These are phyloP conservation scores for Drosophila formosana DNA, from an alignment of 2,888 invertebrate genomes.

Conservation along the genomic window DNA sequence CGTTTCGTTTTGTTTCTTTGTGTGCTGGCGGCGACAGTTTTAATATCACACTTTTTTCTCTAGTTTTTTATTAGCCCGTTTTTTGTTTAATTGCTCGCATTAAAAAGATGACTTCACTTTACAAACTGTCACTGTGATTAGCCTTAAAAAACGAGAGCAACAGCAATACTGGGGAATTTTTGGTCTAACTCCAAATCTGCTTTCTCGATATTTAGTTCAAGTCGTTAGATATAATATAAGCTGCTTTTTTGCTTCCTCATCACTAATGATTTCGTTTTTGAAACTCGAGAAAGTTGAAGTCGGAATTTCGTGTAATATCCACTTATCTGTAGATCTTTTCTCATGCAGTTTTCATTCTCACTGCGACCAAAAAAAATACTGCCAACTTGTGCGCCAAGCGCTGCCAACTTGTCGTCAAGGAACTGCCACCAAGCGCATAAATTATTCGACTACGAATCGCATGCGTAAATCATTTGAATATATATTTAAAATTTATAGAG, in stretches of 20 bases:
- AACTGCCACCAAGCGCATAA: too few relatives aligned
- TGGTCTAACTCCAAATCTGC: conserved; percentile 8
- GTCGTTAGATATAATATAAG: conserved; percentile 11
- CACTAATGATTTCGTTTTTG: conserved; percentile 8
- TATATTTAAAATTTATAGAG: not conserved
- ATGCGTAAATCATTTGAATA: too few relatives aligned
- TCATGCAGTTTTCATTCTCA: not conserved
- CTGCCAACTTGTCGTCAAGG: too few relatives aligned
- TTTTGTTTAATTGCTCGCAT: conserved; percentile 29
- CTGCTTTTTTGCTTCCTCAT: conserved; percentile 4
- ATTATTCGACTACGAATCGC: too few relatives aligned
- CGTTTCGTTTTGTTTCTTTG: conserved; percentile 15
- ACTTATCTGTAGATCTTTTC: not conserved
- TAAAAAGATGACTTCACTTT: conserved; percentile 34
- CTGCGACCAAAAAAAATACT: too few relatives aligned
- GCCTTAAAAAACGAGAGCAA: conserved; percentile 24
- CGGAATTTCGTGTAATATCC: not conserved
- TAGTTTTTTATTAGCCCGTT: conserved; percentile 1
- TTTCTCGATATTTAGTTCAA: conserved; percentile 35
- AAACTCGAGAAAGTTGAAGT: conserved; percentile 20
- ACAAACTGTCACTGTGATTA: conserved; percentile 25
- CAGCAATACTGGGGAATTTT: not conserved
- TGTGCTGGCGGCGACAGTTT: conserved; percentile 9
- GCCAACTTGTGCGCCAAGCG: too few relatives aligned
- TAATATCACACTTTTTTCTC: conserved; percentile 2